Evolutionary conservation across 2,888 invertebrate genomes (phyloP).

Genomic region (Eubasilissa splendida): DNA sequence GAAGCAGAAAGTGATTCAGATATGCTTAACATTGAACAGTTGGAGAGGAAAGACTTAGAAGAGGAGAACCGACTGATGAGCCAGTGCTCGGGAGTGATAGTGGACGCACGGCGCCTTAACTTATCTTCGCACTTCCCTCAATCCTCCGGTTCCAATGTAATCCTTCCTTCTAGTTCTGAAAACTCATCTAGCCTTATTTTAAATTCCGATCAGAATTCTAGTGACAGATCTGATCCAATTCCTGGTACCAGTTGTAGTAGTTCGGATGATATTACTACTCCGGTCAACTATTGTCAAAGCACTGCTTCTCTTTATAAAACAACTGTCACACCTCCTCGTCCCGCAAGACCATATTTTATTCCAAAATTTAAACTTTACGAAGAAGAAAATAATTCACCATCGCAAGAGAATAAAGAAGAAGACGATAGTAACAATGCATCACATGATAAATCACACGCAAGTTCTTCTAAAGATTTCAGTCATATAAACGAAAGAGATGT

Average conservation of each 20-base stretch:
- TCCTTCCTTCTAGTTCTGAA: conserved; percentile 64
- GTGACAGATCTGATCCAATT: conserved; percentile 17
- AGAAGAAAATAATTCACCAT: conserved; percentile 7
- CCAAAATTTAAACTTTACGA: conserved; percentile 48
- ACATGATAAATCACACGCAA: not conserved
- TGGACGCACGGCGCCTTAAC: conserved; percentile 64
- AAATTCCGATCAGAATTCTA: conserved; percentile 26
- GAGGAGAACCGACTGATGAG: conserved; percentile 69
- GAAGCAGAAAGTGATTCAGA: conserved; percentile 15
- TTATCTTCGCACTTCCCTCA: conserved; percentile 64
- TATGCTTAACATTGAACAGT: conserved; percentile 64
- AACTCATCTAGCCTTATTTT: conserved; percentile 66
- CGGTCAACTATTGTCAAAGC: conserved; percentile 42
- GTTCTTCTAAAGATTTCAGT: conserved; percentile 9
- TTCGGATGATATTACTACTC: conserved; percentile 24
- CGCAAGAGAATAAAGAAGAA: not conserved
- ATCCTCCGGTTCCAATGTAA: conserved; percentile 67
- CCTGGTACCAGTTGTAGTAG: conserved; percentile 25
- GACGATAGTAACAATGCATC: not conserved
- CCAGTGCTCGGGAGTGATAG: conserved; percentile 67
- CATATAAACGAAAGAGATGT: not conserved
- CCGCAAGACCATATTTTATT: conserved; percentile 37
- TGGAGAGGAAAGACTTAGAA: conserved; percentile 70
- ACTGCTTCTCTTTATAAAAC: conserved; percentile 21
- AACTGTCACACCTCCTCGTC: conserved; percentile 42